Percentiles rank a stretch among this genome's conserved stretches.
These are phyloP conservation scores for Tipula helvola DNA, from an alignment of 2,888 invertebrate genomes.

Conservation along the genomic window DNA sequence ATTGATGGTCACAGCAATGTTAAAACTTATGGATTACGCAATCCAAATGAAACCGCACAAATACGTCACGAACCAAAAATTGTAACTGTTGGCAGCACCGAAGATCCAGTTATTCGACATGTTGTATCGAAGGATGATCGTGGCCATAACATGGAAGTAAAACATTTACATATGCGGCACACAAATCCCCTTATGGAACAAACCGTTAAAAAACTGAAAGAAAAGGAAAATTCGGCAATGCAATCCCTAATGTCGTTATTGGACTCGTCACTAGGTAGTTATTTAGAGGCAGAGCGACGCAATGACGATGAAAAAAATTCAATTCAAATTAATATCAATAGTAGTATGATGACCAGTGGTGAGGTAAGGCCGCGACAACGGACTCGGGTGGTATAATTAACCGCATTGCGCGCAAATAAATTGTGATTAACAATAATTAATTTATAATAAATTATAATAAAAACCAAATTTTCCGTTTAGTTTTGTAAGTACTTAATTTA, in stretches of 20 bases:
- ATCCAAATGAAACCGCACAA: slow-evolving; percentile 26
- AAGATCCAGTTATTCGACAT: slow-evolving; percentile 28
- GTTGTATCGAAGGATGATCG: slow-evolving; percentile 21
- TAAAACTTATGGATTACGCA: slow-evolving; percentile 59
- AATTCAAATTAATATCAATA: neutral
- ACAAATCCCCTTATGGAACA: slow-evolving; percentile 17
- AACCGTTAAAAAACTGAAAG: slow-evolving; percentile 13
- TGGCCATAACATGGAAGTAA: slow-evolving; percentile 25
- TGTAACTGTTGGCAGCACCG: slow-evolving; percentile 28
- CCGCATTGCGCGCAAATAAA: neutral
- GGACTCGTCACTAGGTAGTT: slow-evolving; percentile 26
- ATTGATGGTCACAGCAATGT: slow-evolving; percentile 80
- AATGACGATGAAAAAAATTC: slow-evolving; percentile 12
- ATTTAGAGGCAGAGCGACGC: slow-evolving; percentile 22
- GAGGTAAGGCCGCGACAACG: neutral
- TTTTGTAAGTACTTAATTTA: neutral
- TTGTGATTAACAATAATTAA: neutral
- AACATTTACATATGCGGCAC: slow-evolving; percentile 27
- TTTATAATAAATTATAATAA: neutral
- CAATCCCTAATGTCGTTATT: slow-evolving; percentile 29
- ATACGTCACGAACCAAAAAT: slow-evolving; percentile 30
- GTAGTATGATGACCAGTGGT: neutral
- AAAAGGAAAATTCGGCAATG: slow-evolving; percentile 19
- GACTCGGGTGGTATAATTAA: neutral
- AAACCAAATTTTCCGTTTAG: neutral